Percentiles rank a stretch among this genome's conserved stretches.
phyloP scores from a whole-genome alignment of 2,113 vertebrate genomes.

The Catagonus wagneri region DNA sequence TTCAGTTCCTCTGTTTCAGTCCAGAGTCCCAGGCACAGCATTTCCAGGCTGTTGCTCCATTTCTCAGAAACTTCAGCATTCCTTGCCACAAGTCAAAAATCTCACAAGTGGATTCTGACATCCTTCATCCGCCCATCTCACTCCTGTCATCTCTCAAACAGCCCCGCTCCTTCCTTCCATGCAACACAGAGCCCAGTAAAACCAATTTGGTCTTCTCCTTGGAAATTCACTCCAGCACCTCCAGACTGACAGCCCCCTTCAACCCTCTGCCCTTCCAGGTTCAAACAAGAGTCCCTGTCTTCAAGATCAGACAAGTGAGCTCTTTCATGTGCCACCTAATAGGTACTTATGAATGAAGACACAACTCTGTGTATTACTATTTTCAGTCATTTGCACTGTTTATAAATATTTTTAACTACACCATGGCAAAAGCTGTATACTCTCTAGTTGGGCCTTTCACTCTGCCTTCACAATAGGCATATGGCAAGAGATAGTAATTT shows the following conservation, averaged over 20 bases:
- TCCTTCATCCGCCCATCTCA: neutral
- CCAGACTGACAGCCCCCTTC: neutral
- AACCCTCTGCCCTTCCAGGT: neutral
- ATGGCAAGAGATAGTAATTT: conserved; percentile 5
- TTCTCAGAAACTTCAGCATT: conserved; percentile 47
- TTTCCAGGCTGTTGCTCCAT: neutral
- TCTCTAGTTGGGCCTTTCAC: conserved; percentile 23
- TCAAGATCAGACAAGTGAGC: neutral
- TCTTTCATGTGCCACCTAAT: neutral
- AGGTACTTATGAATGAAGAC: neutral
- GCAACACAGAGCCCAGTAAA: conserved; percentile 6
- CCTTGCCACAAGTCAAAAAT: conserved; percentile 8
- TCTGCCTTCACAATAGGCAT: conserved; percentile 15
- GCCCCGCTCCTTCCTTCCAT: neutral
- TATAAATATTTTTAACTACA: conserved; percentile 31
- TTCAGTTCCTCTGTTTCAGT: conserved; percentile 11
- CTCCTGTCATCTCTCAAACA: conserved; percentile 16
- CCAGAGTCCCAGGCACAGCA: neutral
- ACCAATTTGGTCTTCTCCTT: neutral
- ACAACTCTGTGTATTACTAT: neutral
- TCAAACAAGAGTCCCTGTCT: conserved; percentile 1
- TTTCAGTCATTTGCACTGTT: neutral
- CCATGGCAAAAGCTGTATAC: conserved; percentile 13
- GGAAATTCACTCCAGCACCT: neutral
- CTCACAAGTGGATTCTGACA: conserved; percentile 25